Evolutionary conservation across 1,140 invertebrate species (phyloP).

Genomic region (Heliothis subflexa): DNA sequence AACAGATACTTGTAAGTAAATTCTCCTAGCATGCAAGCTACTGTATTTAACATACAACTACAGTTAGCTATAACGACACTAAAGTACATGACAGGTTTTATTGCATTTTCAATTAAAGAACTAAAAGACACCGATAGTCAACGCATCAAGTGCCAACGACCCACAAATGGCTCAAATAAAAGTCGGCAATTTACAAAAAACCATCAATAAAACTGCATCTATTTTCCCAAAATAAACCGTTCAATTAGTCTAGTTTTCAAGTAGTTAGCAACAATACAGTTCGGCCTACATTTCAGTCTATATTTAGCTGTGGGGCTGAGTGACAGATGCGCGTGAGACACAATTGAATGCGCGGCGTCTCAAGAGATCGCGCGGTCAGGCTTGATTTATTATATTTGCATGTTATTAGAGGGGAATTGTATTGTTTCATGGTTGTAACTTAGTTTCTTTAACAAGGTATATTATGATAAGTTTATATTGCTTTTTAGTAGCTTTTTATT

Average conservation of each 20-base stretch:
- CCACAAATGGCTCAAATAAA: not conserved
- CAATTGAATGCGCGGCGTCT: slow-evolving; percentile 30
- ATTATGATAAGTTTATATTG: not conserved
- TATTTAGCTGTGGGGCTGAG: slow-evolving; percentile 13
- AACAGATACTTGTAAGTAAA: no score
- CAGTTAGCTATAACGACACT: not conserved
- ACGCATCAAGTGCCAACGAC: not conserved
- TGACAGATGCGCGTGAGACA: slow-evolving; percentile 37
- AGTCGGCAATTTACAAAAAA: not conserved
- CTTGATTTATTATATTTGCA: slow-evolving; percentile 39
- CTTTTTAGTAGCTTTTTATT: no score
- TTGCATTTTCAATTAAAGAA: not conserved
- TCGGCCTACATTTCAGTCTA: slow-evolving; percentile 30
- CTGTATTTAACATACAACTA: no score
- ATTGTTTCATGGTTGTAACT: slow-evolving; percentile 3
- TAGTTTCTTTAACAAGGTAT: not conserved
- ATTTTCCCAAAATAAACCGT: slow-evolving; percentile 18
- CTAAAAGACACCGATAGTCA: not conserved
- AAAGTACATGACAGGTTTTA: not conserved
- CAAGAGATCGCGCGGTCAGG: slow-evolving; percentile 34
- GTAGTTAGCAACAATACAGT: slow-evolving; percentile 25
- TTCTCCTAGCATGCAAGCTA: no score
- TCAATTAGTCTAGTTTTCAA: not conserved
- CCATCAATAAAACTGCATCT: slow-evolving; percentile 16
- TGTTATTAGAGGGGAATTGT: slow-evolving; percentile 20